Base-by-base conservation (phyloP, 2,113 vertebrate genomes). In the Ammodytes marinus region DNA sequence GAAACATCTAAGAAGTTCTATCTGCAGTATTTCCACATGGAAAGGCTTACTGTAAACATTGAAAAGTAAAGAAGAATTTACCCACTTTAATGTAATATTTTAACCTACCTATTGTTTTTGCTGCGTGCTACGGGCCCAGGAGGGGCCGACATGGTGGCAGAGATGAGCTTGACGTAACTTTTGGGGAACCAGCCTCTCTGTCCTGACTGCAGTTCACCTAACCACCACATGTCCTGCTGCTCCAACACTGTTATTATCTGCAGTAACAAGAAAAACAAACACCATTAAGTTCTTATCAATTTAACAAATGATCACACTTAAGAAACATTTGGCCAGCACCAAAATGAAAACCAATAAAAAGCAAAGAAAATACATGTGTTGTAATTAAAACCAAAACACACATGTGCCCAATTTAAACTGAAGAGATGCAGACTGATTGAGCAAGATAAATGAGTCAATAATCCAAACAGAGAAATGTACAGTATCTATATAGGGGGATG, bases 151-250 rank as follows among this genome's bases (percentile, higher is more conserved):
- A 97, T 86, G 19, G 96, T 95, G 81, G 97, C 97, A 3, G 98
- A 98, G 93, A 99, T 97, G 87, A 99, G 97, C 87, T 99, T 99
- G 79, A 99, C 98, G 9, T 99, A 99, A 11, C 97, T 99, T 93
- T 99, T 99, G 83, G 98, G 98, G 87, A 99, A 99, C 98, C 98
- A 99, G 77, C 98, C 98, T 95, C 99, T 97, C 84, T 99, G 98
- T 50, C 97, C 97, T 0, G 85, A 89, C 94, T 98, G 98, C 63
- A 99, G 97, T 92, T 99, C 98, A 64, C 98, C 98, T 81, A 99
- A 96, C 98, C 98, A 99, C 98, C 98, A 99, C 98, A 99, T 99
- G 89, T 99, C 98, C 93, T 99, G 98, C 93, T 99, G 98, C 86
- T 99, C 98, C 92, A 99, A 91, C 74, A 99, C 98, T 0, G 97